Evolutionary conservation across 2,797 vertebrate species (phyloP).

Genomic region (Rhincodon typus): DNA sequence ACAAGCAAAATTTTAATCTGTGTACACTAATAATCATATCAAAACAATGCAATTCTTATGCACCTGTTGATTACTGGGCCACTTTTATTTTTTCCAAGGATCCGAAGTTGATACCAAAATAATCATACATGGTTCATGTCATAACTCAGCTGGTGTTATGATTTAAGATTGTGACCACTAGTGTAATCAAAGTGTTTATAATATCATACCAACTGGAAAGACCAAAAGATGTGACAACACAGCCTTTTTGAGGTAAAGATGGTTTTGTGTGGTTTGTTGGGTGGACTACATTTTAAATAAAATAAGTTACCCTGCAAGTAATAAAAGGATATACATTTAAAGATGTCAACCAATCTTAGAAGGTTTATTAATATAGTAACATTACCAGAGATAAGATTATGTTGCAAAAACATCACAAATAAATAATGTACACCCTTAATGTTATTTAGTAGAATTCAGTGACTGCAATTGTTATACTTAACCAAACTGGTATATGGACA

Average conservation of each 20-base stretch:
- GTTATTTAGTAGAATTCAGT: not conserved
- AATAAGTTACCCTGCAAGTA: not conserved
- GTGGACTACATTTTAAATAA: not conserved
- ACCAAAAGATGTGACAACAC: not conserved
- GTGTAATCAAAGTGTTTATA: not conserved
- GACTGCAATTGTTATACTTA: not conserved
- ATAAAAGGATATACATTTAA: not conserved
- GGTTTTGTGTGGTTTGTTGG: not conserved
- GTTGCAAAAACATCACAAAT: not conserved
- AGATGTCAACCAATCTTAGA: not conserved
- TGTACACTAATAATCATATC: not conserved
- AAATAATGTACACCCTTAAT: not conserved
- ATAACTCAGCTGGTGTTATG: constrained; percentile 26
- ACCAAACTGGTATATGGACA: not conserved
- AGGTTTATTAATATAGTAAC: not conserved
- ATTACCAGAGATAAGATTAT: not conserved
- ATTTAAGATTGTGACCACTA: not conserved
- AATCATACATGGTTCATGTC: not conserved
- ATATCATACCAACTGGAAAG: not conserved
- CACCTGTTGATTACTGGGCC: not conserved
- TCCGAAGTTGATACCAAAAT: constrained; percentile 16
- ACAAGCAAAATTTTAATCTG: not conserved
- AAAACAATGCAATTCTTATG: not conserved
- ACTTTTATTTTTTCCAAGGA: not conserved
- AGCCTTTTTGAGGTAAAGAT: not conserved